Evolutionary conservation across 2,797 vertebrate species (phyloP), one percentile per base, ranked within the genome.

Genomic region (Semotilus atromaculatus): DNA sequence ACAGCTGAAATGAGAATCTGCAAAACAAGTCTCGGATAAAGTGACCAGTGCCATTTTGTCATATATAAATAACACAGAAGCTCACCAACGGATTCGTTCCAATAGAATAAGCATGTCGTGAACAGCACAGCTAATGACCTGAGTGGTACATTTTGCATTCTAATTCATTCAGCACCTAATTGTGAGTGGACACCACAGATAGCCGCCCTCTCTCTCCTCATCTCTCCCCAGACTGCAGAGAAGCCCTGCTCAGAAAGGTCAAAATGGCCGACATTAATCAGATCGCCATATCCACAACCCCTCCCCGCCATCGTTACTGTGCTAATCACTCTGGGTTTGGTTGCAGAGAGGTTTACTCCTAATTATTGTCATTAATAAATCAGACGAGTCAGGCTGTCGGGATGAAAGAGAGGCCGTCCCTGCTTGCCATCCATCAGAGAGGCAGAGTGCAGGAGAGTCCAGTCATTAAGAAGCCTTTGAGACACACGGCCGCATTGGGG

Each of bases 351-450:
- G 91, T 90, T 92, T 92, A 90, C 89, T 89, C 89, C 91, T 90
- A 92, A 91, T 91, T 91, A 92, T 92, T 91, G 91, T 90, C 91
- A 92, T 92, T 91, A 92, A 92, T 92, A 92, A 92, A 91, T 92
- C 90, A 89, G 88, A 85, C 70, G 82, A 88, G 87, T 85, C 85
- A 88, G 81, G 88, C 89, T 90, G 89, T 90, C 89, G 88, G 89
- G 88, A 89, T 90, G 91, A 91, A 88, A 90, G 90, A 90, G 89
- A 89, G 88, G 82, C 80, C 81, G 86, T 87, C 86, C 71, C 83
- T 78, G 84, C 82, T 83, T 62, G 85, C 84, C 88, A 92, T 92
- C 88, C 89, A 91, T 92, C 91, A 92, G 86, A 77, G 84, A 60
- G 60, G 86, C 81, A 66, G 73, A 89, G 85, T 88, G 88, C 84